These are phyloP conservation scores for Gopherus evgoodei DNA, from an alignment of 2,113 vertebrate species.

Conservation along the genomic window DNA sequence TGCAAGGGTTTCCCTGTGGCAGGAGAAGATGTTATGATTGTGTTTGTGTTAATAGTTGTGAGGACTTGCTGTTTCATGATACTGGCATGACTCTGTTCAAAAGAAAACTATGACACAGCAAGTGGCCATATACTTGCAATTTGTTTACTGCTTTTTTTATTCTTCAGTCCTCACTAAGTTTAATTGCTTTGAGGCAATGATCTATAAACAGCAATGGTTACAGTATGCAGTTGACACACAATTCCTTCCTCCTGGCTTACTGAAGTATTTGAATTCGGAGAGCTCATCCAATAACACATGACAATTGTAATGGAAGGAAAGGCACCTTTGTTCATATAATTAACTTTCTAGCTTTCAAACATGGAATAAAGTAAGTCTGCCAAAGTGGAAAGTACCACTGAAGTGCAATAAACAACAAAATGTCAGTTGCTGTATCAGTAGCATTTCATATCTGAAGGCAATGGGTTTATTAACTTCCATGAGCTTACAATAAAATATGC, in stretches of 20 bases:
- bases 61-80: background rate
- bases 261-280: background rate
- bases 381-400: background rate
- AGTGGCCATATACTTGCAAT: slow-evolving; percentile 45
- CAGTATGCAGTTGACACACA: background rate
- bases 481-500: background rate
- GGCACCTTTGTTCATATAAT: background rate
- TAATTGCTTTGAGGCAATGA: slow-evolving; percentile 38
- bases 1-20: background rate
- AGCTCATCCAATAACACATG: background rate
- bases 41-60: background rate
- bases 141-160: slow-evolving; percentile 44
- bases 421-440: background rate
- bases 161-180: slow-evolving; percentile 2
- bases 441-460: background rate
- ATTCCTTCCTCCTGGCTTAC: background rate
- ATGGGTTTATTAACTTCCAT: background rate
- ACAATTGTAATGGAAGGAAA: background rate
- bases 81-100: background rate
- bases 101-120: slow-evolving; percentile 51
- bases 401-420: background rate
- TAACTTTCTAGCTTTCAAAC: background rate
- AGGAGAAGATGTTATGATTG: background rate
- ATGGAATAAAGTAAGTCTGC: background rate
- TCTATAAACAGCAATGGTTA: background rate